phyloP scores from a whole-genome alignment of 2,888 invertebrate species.

The Sipha maydis region DNA sequence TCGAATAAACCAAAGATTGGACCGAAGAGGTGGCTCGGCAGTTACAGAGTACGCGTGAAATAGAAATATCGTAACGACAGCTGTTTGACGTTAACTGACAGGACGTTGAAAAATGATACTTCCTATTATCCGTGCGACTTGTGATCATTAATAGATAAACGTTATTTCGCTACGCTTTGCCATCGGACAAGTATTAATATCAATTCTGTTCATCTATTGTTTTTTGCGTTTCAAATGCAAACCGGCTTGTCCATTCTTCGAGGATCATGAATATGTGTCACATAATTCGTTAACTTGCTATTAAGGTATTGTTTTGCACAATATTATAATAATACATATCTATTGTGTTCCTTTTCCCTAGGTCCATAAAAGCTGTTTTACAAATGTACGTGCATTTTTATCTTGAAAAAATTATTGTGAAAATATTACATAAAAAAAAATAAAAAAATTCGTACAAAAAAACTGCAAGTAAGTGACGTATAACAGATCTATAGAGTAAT shows the following conservation, averaged over 20 bases:
- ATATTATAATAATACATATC: background rate
- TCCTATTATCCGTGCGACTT: constrained; percentile 40
- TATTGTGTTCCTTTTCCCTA: too few relatives aligned
- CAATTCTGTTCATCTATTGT: background rate
- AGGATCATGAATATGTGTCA: background rate
- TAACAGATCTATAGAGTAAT: too few relatives aligned
- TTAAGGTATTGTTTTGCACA: background rate
- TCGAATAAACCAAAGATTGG: constrained; percentile 40
- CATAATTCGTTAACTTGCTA: background rate
- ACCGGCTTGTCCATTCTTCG: background rate
- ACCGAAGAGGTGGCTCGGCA: background rate
- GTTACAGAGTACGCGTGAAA: background rate
- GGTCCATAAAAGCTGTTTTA: too few relatives aligned
- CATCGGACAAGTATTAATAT: background rate
- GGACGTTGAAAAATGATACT: constrained; percentile 54
- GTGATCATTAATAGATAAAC: constrained; percentile 57
- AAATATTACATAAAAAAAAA: too few relatives aligned
- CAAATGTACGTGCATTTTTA: too few relatives aligned
- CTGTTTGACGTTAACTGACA: constrained; percentile 59
- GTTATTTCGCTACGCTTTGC: background rate
- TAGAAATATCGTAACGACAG: constrained; percentile 30
- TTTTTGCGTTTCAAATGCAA: constrained; percentile 23
- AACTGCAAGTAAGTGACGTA: too few relatives aligned
- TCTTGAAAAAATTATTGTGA: too few relatives aligned
- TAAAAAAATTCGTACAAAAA: too few relatives aligned